Evolutionary conservation across 1,140 invertebrate genomes (phyloP).

Genomic region (Zaprionus inermis): DNA sequence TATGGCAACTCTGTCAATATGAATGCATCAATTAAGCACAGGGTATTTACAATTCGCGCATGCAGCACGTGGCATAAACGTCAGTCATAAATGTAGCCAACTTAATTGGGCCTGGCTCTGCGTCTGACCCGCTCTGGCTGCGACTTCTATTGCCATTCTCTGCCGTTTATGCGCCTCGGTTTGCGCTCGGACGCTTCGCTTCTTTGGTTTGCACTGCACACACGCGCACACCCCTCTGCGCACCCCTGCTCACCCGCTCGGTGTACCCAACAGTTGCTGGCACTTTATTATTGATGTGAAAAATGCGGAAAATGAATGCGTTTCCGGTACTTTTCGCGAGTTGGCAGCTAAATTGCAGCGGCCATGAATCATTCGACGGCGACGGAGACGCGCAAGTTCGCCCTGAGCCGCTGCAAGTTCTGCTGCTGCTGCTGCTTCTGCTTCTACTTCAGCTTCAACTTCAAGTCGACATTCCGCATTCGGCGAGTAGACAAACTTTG

Average conservation of each 20-base stretch:
- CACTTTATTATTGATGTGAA: conserved; percentile 82
- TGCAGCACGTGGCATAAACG: no score
- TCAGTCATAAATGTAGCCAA: conserved; percentile 72
- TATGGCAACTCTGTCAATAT: no score
- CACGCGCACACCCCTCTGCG: not conserved
- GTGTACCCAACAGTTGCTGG: conserved; percentile 21
- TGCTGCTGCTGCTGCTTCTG: not conserved
- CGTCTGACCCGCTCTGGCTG: not conserved
- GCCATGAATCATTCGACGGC: conserved; percentile 73
- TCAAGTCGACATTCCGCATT: conserved; percentile 55
- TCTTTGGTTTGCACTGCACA: not conserved
- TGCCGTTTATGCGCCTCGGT: conserved; percentile 11
- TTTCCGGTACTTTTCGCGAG: conserved; percentile 81
- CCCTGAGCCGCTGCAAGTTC: conserved; percentile 12
- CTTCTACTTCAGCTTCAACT: conserved; percentile 5
- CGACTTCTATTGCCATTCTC: conserved; percentile 1
- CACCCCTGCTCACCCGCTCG: not conserved
- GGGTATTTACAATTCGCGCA: no score
- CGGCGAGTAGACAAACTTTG: conserved; percentile 71
- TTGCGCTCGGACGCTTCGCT: conserved; percentile 23
- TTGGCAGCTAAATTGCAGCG: conserved; percentile 80
- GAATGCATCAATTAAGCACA: no score
- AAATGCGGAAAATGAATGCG: conserved; percentile 82
- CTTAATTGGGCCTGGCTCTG: conserved; percentile 65
- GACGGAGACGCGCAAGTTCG: conserved; percentile 26